These are phyloP conservation scores for Drosophila ohnishii DNA, from an alignment of 1,140 invertebrate species.

Conservation along the genomic window DNA sequence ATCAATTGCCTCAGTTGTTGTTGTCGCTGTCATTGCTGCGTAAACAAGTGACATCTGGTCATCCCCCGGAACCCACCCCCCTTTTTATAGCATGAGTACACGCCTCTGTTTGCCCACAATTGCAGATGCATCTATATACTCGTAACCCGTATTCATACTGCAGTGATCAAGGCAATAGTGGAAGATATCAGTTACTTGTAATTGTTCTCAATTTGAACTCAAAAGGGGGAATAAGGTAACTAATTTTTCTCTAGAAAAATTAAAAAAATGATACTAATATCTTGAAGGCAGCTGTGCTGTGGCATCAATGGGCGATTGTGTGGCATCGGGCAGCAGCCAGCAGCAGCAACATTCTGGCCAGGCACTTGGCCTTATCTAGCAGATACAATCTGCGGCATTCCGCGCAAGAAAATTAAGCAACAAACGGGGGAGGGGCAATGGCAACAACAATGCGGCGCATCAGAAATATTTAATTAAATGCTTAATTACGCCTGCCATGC, in stretches of 20 bases:
- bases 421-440: constrained; percentile 3
- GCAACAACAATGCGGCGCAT: constrained; percentile 62
- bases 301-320: constrained; percentile 33
- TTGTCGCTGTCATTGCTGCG: constrained; percentile 41
- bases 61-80: constrained; percentile 1
- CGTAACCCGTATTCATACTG: background rate
- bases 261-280: background rate
- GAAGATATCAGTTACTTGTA: constrained; percentile 6
- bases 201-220: background rate
- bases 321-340: background rate
- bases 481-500: constrained; percentile 82
- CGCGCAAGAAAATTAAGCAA: constrained; percentile 70
- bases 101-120: constrained; percentile 47
- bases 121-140: constrained; percentile 35
- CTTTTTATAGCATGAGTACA: constrained; percentile 31
- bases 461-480: constrained; percentile 83
- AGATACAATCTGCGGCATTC: constrained; percentile 73
- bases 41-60: constrained; percentile 77
- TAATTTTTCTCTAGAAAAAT: background rate
- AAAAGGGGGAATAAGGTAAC: background rate
- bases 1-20: constrained; percentile 44
- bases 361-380: constrained; percentile 45
- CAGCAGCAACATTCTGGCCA: constrained; percentile 36
- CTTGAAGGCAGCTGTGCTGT: constrained; percentile 1
- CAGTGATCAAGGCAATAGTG: constrained; percentile 8